phyloP scores from a whole-genome alignment of 2,797 vertebrate species.

The Silurus aristotelis region DNA sequence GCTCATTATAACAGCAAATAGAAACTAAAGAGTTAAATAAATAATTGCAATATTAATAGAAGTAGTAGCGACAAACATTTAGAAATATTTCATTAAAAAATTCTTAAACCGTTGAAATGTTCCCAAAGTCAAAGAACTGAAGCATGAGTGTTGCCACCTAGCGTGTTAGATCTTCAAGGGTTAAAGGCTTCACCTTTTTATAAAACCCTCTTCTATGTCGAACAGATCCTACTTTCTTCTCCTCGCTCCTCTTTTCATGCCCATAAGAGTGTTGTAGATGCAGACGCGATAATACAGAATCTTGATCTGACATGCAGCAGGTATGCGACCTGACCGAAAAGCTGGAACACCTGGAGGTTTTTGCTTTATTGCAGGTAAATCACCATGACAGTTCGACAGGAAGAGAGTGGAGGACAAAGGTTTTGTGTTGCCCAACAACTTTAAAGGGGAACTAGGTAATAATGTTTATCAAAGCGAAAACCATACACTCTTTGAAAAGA shows the following conservation, averaged over 20 bases:
- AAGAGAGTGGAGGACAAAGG: neutral
- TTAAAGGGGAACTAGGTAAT: neutral
- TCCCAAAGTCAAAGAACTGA: neutral
- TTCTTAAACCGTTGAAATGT: neutral
- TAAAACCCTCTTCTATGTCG: neutral
- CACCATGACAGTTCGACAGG: neutral
- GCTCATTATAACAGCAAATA: too few species aligned
- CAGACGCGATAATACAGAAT: slow-evolving; percentile 24
- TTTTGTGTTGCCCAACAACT: neutral
- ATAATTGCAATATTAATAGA: too few species aligned
- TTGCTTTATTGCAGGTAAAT: neutral
- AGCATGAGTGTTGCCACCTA: neutral
- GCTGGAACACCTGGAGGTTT: slow-evolving; percentile 20
- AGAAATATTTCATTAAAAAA: too few species aligned
- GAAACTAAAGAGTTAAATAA: too few species aligned
- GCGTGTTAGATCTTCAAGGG: neutral
- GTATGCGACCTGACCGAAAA: neutral
- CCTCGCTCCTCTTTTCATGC: neutral
- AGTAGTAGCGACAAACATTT: too few species aligned
- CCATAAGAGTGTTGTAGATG: slow-evolving; percentile 20
- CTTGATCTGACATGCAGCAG: slow-evolving; percentile 44
- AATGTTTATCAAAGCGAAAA: neutral
- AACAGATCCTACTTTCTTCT: neutral
- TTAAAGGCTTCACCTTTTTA: neutral
- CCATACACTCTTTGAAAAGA: too few species aligned